Base-by-base conservation (phyloP, 1,140 invertebrate species). In the Drosophila lini region DNA sequence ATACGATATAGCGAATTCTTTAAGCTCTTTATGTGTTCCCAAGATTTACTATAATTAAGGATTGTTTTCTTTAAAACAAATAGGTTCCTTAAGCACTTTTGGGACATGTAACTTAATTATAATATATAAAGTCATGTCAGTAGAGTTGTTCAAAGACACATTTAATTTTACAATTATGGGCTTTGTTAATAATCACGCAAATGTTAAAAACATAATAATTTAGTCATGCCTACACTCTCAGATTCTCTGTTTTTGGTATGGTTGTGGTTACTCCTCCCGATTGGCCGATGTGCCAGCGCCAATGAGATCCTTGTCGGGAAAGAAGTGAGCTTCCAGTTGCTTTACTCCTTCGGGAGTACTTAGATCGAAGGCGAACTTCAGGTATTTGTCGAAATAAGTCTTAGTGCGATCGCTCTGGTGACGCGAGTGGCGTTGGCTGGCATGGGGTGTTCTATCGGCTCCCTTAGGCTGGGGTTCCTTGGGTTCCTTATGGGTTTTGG, bases 311-410 rank as follows among this genome's bases (percentile, higher is more conserved):
- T 38, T 57, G 0, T 55, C 11, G 41, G 83, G 81, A 62, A 88
- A 88, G 55, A 88, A 88, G 13, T 88, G 83, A 1, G 62, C 80
- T 34, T 88, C 83, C 53, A 88, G 53, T 11, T 88, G 52, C 3
- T 65, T 62, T 0, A 88, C 73, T n/a, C 83, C 83, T 2, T 73
- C 73, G 6, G 83, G 84, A 28, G 73, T 89, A 22, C 52, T 89
- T 40, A 88, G 55, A 59, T 88, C 83, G 22, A 63, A 88, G 31
- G 83, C 83, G 9, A 83, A 89, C 47, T 89, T 83, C 0, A 88
- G 53, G 59, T 88, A 88, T 13, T 88, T 88, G 61, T 88, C 83
- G 31, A 88, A 88, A 22, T 78, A 88, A 5, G 28, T 44, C 52
- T 88, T 88, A 22, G 64, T 80, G 31, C 64, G 67, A 7, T 59